These are phyloP conservation scores for Aleadryas rufinucha DNA, from an alignment of 2,113 vertebrate species.

Conservation along the genomic window DNA sequence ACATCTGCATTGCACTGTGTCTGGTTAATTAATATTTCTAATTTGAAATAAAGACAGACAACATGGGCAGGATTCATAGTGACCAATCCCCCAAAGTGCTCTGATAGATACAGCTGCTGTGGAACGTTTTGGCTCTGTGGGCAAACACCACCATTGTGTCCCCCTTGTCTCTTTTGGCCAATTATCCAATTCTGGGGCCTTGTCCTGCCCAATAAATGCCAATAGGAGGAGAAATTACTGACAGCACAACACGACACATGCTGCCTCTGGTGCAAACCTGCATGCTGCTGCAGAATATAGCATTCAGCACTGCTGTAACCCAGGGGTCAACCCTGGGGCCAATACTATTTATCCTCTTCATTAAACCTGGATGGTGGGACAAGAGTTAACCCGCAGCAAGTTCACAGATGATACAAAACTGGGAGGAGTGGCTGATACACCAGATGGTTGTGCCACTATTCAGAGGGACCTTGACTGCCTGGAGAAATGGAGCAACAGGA, in stretches of 20 bases:
- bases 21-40: not conserved
- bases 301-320: not conserved
- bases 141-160: not conserved
- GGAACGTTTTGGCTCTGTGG: not conserved
- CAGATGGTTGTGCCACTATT: slow-evolving; percentile 38
- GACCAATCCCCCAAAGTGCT: not conserved
- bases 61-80: not conserved
- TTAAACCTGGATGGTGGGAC: slow-evolving; percentile 11
- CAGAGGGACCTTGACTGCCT: not conserved
- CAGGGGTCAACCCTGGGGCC: not conserved
- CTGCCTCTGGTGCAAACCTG: not conserved
- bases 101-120: not conserved
- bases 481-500: not conserved
- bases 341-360: not conserved
- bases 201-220: not conserved
- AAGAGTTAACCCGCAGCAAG: not conserved
- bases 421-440: slow-evolving; percentile 6
- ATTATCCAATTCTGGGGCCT: not conserved
- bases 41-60: not conserved
- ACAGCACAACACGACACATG: not conserved
- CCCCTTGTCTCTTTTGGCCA: not conserved
- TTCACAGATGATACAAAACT: not conserved
- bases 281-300: not conserved
- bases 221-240: not conserved
- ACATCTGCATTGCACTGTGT: not conserved